Evolutionary conservation across 1,140 invertebrate species (phyloP), one percentile per base, ranked within the genome.

Genomic region (Brachionus calyciflorus): DNA sequence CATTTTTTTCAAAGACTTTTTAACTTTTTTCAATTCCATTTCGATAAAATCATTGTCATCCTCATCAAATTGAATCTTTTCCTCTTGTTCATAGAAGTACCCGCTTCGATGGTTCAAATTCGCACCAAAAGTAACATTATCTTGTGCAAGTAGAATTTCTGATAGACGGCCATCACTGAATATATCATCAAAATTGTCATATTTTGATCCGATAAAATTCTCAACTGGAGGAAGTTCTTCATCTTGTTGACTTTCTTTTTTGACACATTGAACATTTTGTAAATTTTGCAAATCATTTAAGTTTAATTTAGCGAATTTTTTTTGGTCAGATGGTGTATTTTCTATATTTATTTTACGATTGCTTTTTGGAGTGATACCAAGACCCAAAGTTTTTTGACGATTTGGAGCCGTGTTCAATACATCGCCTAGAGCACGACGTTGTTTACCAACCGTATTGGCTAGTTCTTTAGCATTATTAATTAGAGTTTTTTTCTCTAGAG

Each of bases 131-230:
- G 24, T 28, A 24, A 21, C 17, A 65, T 65, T 65, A 1, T 19
- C 12, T 14, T n/a, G 19, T 44, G 60, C 60, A 3, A 65, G 19
- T 9, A 44, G 44, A 10, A 65, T 24, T 12, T 73, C 69, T 1
- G 44, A 51, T 30, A 73, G 40, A 40, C 46, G 44, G 2, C 46
- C 46, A 40, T 55, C 69, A 33, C 17, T 21, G n/a, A 73, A 73
- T 3, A 73, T 19, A 73, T 73, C 69, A 55, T 73, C 69, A 73
- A 73, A 73, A 41, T 73, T 73, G 46, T 73, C 69, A 24, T 37
- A 51, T 55, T 73, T 73, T 17, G 46, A 51, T 3, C 69, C 51
- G 6, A 51, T 49, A 33, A 55, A 73, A 7, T 33, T 30, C 24
- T 73, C 69, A 21, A 51, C 69, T 24, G 19, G 46, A 3, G 44